A percentile compares a stretch with the other conserved stretches of the same genome.
Evolutionary conservation across 1,140 invertebrate genomes (phyloP).

Genomic region (Laupala kohalensis): DNA sequence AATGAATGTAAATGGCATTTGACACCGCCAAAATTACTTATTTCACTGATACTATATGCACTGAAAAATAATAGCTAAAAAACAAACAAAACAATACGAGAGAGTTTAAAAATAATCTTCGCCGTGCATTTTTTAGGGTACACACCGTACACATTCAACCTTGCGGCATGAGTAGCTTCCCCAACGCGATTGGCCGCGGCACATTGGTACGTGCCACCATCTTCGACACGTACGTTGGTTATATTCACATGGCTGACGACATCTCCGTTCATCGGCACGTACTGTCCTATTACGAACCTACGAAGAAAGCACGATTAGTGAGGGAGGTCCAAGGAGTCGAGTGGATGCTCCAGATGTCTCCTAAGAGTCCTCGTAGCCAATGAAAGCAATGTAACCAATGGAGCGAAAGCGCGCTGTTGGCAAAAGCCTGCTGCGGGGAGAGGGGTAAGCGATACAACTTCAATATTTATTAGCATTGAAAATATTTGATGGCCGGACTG

Average conservation of each 20-base stretch:
- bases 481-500: too few species aligned
- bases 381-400: too few species aligned
- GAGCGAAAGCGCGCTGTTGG: background rate
- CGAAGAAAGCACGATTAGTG: background rate
- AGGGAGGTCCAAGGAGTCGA: too few species aligned
- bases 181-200: constrained; percentile 31
- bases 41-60: background rate
- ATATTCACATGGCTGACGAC: constrained; percentile 31
- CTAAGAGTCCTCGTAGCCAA: too few species aligned
- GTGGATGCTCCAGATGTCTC: too few species aligned
- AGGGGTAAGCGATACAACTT: too few species aligned
- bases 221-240: constrained; percentile 28
- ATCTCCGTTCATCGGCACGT: constrained; percentile 22
- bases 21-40: background rate
- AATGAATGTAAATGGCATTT: background rate
- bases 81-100: background rate
- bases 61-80: background rate
- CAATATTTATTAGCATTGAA: too few species aligned
- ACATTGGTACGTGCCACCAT: constrained; percentile 35
- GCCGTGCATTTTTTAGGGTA: background rate
- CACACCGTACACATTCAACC: constrained; percentile 33
- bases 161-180: constrained; percentile 25
- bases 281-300: constrained; percentile 26
- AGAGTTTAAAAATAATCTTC: too few species aligned
- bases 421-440: too few species aligned